Base-by-base conservation (phyloP, 2,888 invertebrate species). In the Chrysodeixis includens region DNA sequence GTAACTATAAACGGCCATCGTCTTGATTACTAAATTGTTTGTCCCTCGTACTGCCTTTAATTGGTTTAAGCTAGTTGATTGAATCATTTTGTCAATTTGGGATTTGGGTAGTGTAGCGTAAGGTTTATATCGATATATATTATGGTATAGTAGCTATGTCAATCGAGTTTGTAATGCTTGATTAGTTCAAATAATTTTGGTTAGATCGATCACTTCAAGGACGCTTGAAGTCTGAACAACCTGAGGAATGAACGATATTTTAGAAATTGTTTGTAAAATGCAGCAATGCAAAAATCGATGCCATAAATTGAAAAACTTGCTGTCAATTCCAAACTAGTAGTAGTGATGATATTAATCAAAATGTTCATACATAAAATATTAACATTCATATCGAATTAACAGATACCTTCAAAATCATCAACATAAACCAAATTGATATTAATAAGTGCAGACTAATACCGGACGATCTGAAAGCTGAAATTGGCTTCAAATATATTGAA, bases 401-500 rank as follows among this genome's bases (percentile, higher is more conserved):
- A 49, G 20, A 49, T 20, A 6, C 9, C 46, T 16, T 46, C 6
- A 35, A 35, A 35, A 35, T 3, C 35, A 35, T 14, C 40, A 40
- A 7, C 7, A 49, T 20, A 49, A 20, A 46, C 12, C 26, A 52
- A 26, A 26, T 3, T 14, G 6, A 14, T 35, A 16, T 22, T 59
- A 74, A 56, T 30, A 10, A 10, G 20, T 20, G 4, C 20, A 18
- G 18, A 53, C 56, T 60, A 62, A 76, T 62, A 35, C 14, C 5
- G n/a, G 58, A 26, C n/a, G 10, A 14, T 58, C 46, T 65, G 66
- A 70, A 62, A 54, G 59, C 73, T 53, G 54, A 51, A 63, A 74
- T 64, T 63, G 65, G 63, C 63, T 53, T 60, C 44, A 52, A 65
- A 69, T 67, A 71, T 74, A 79, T 76, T 80, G 75, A 68, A 79